Evolutionary conservation across 2,113 vertebrate genomes (phyloP).

Genomic region (Lasiurus borealis): DNA sequence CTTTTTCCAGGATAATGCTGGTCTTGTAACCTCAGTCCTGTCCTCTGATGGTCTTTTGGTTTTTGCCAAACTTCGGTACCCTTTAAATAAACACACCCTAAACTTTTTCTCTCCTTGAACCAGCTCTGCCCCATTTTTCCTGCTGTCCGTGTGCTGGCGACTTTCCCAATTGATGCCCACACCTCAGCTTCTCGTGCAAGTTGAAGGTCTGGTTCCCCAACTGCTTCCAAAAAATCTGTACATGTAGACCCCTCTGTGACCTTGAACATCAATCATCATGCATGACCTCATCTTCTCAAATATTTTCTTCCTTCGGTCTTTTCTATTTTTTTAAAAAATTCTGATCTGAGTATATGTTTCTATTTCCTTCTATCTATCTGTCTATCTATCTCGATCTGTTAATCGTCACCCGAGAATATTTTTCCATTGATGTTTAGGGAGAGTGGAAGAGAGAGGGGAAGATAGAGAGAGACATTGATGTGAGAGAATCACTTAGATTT

Average conservation of each 20-base stretch:
- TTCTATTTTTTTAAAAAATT: no score
- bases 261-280: background rate
- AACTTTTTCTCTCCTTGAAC: background rate
- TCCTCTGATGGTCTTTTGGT: background rate
- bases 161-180: background rate
- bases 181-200: background rate
- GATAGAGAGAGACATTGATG: no score
- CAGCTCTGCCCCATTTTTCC: background rate
- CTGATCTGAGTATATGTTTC: no score
- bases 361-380: no score
- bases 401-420: no score
- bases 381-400: no score
- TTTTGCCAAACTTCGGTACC: background rate
- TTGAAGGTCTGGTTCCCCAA: background rate
- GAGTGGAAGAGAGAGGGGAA: no score
- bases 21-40: background rate
- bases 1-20: background rate
- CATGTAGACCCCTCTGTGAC: accelerated
- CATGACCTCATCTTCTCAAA: background rate
- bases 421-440: no score
- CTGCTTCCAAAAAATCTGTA: background rate
- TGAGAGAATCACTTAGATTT: no score
- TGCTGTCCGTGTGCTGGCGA: background rate
- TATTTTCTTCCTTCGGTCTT: background rate
- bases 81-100: background rate